phyloP scores from a whole-genome alignment of 2,888 invertebrate species.

The Neoascia interrupta region DNA sequence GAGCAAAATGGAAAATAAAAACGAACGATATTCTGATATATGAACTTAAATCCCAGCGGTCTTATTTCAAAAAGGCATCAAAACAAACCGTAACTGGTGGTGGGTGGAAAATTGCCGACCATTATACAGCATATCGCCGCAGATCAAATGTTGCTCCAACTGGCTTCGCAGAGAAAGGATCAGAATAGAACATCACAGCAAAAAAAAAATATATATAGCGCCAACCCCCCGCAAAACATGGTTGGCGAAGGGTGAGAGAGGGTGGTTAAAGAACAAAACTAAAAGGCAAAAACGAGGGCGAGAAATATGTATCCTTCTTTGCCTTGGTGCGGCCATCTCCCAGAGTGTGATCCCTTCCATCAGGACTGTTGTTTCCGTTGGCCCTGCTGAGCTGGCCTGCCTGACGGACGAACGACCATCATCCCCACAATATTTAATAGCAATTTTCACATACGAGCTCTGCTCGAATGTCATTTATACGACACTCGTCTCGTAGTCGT shows the following conservation, averaged over 20 bases:
- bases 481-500: slow-evolving; percentile 26
- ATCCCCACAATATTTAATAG: slow-evolving; percentile 63
- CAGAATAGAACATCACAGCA: no score
- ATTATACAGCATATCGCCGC: slow-evolving; percentile 65
- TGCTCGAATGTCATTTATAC: slow-evolving; percentile 61
- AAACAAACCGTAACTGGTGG: slow-evolving; percentile 61
- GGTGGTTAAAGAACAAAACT: slow-evolving; percentile 16
- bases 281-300: slow-evolving; percentile 53
- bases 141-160: slow-evolving; percentile 65
- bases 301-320: slow-evolving; percentile 49
- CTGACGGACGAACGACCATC: no score
- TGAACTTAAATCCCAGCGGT: slow-evolving; percentile 70
- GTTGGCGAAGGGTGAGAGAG: neutral
- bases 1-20: slow-evolving; percentile 33
- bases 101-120: slow-evolving; percentile 62
- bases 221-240: neutral
- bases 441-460: slow-evolving; percentile 66
- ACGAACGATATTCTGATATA: slow-evolving; percentile 65
- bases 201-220: no score
- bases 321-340: no score
- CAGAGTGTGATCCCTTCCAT: no score
- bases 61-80: slow-evolving; percentile 71
- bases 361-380: slow-evolving; percentile 44
- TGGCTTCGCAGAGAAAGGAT: slow-evolving; percentile 16
- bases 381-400: neutral